Conservation (phyloP, 2,113 vertebrate genomes). For the Pseudopipra pipra region DNA sequence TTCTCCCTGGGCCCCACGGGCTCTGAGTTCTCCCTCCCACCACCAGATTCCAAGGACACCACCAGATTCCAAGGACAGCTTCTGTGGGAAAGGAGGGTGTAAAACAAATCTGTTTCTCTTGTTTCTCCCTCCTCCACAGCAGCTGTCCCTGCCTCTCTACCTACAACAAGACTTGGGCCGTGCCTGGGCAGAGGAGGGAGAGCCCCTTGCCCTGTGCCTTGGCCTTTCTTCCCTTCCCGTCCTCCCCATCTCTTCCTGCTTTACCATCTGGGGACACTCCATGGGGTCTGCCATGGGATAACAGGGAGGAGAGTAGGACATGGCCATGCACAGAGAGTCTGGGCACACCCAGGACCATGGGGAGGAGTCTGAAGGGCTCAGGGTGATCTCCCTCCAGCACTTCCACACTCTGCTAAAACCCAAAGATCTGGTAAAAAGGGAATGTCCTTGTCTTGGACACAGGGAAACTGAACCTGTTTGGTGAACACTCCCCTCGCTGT, state of each 20-base stretch:
- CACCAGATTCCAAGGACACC: neutral
- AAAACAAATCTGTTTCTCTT: neutral
- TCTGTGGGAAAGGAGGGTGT: neutral
- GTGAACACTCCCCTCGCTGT: fast-evolving
- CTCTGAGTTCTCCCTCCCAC: neutral
- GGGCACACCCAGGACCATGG: neutral
- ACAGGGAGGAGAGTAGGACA: neutral
- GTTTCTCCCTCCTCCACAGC: slow-evolving; percentile 28
- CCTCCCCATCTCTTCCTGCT: neutral
- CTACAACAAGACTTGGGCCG: neutral
- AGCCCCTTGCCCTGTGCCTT: neutral
- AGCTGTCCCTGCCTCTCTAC: slow-evolving; percentile 9
- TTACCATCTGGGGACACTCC: neutral
- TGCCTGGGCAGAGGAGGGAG: neutral
- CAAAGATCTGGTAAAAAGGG: neutral
- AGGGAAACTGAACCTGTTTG: fast-evolving
- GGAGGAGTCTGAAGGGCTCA: neutral
- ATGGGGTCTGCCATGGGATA: neutral
- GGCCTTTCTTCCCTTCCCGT: neutral
- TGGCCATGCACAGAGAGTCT: neutral
- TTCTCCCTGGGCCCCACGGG: neutral
- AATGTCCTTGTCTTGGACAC: neutral
- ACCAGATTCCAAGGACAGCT: neutral
- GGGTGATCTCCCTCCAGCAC: neutral
- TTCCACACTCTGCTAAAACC: neutral